phyloP scores from a whole-genome alignment of 2,888 invertebrate species.

The Nomada ferruginata region DNA sequence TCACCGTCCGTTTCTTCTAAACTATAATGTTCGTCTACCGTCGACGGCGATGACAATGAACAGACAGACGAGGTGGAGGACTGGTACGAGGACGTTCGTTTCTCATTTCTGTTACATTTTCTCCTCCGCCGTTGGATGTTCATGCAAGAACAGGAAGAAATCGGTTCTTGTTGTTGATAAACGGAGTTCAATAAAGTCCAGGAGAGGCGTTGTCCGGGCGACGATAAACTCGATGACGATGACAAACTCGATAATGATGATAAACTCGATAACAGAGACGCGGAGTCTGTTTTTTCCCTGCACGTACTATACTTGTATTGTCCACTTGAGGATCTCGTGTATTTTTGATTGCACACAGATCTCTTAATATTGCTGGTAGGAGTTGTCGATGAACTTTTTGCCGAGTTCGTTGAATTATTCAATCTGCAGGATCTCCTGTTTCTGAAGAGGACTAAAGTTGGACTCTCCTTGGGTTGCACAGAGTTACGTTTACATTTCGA shows the following conservation, averaged over 20 bases:
- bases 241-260: constrained; percentile 38
- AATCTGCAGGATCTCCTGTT: neutral
- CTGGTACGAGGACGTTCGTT: neutral
- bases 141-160: constrained; percentile 29
- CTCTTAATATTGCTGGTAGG: neutral
- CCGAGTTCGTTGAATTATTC: constrained; percentile 15
- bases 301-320: constrained; percentile 5
- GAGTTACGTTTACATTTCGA: neutral
- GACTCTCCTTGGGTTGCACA: constrained; percentile 7
- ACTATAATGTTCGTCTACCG: neutral
- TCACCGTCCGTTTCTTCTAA: constrained; percentile 1
- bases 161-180: constrained; percentile 1
- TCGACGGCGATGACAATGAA: constrained; percentile 16
- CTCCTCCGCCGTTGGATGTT: neutral
- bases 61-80: constrained; percentile 31
- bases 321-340: neutral
- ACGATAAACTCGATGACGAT: constrained; percentile 35
- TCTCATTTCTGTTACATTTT: neutral
- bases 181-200: neutral
- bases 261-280: neutral
- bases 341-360: neutral
- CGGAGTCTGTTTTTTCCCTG: neutral
- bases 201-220: constrained; percentile 27
- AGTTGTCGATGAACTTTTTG: constrained; percentile 18
- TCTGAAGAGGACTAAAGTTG: constrained; percentile 13